phyloP scores from a whole-genome alignment of 2,113 vertebrate genomes.

The Carollia perspicillata region DNA sequence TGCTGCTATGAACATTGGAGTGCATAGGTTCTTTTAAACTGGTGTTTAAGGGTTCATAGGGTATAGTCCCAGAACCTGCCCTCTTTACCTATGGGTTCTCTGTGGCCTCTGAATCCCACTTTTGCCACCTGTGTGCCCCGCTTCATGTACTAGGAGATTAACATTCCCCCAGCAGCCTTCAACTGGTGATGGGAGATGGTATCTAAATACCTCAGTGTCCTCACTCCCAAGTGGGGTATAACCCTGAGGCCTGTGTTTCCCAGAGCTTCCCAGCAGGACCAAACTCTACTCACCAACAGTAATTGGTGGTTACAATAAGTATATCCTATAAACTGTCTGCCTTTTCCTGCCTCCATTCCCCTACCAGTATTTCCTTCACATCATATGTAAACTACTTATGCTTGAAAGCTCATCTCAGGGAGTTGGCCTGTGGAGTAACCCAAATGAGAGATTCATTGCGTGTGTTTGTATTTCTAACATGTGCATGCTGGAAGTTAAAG shows the following conservation, averaged over 20 bases:
- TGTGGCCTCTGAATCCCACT: neutral
- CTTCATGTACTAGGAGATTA: neutral
- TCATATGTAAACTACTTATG: neutral
- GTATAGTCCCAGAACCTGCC: neutral
- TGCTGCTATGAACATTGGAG: too few species aligned
- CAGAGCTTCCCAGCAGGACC: neutral
- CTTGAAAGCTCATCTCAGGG: neutral
- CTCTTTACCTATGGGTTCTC: neutral
- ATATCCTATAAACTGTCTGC: neutral
- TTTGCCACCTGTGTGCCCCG: neutral
- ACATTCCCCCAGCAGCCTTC: neutral
- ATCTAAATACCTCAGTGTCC: neutral
- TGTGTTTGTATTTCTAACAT: neutral
- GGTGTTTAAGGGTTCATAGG: too few species aligned
- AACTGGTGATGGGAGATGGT: neutral
- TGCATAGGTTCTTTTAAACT: too few species aligned
- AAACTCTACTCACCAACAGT: neutral
- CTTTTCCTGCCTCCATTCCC: neutral
- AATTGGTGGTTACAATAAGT: neutral
- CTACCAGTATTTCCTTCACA: neutral
- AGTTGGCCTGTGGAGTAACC: neutral
- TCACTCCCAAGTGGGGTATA: neutral
- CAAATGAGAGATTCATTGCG: neutral
- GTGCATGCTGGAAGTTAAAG: neutral
- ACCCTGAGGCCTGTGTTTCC: neutral